A percentile compares a stretch with the other conserved stretches of the same genome.
These are phyloP conservation scores for Bucorvus abyssinicus DNA, from an alignment of 2,797 vertebrate genomes.

Conservation along the genomic window DNA sequence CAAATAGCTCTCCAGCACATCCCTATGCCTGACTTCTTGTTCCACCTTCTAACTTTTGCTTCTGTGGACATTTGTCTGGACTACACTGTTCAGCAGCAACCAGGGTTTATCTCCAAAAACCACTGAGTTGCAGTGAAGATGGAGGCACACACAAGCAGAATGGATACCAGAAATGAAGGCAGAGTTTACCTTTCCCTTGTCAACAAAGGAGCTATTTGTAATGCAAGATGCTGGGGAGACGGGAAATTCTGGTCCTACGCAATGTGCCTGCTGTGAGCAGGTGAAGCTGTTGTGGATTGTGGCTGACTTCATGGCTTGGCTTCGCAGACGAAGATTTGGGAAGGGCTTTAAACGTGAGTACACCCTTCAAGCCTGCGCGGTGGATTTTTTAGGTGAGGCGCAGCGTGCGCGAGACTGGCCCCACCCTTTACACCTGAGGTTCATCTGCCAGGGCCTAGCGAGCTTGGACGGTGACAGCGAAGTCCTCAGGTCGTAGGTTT, in stretches of 20 bases:
- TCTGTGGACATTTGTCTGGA: neutral
- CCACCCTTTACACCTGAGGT: too few species aligned
- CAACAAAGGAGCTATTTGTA: neutral
- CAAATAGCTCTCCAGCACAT: neutral
- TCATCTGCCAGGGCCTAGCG: too few species aligned
- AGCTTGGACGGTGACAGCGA: too few species aligned
- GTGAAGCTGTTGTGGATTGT: neutral
- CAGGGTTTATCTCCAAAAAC: neutral
- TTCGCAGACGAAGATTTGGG: too few species aligned
- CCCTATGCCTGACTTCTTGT: neutral
- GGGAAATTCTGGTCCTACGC: neutral
- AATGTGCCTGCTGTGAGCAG: neutral
- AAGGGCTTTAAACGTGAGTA: too few species aligned
- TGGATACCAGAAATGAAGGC: neutral
- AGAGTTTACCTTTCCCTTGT: neutral
- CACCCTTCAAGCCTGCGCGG: too few species aligned
- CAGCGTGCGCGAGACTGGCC: too few species aligned
- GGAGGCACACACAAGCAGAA: rapidly evolving
- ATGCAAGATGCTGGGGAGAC: neutral
- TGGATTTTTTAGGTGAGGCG: too few species aligned
- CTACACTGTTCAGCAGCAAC: neutral
- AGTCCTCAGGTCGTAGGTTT: too few species aligned
- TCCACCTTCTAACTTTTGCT: neutral
- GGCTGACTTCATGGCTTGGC: too few species aligned
- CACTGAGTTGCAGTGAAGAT: neutral